phyloP scores from a whole-genome alignment of 2,797 vertebrate species.

The Malacoraja senta region DNA sequence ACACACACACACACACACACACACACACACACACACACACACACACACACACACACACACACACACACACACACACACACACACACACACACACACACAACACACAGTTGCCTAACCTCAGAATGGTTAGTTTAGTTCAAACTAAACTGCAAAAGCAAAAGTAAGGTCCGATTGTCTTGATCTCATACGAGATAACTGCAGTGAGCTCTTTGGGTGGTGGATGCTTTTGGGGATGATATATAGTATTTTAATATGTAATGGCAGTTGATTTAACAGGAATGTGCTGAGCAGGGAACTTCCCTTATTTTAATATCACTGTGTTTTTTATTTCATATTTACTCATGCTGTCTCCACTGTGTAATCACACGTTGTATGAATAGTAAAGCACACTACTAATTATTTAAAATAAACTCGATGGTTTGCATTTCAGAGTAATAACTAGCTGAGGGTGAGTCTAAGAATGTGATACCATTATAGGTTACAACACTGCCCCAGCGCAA shows the following conservation, averaged over 20 bases:
- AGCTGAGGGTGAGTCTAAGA: not conserved
- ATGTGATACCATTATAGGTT: not conserved
- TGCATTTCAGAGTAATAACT: not conserved
- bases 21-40: no score
- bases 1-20: no score
- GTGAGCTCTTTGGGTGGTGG: not conserved
- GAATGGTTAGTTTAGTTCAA: no score
- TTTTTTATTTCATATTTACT: not conserved
- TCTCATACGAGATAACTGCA: not conserved
- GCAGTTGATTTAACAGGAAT: not conserved
- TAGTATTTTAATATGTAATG: not conserved
- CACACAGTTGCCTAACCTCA: no score
- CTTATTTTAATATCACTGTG: not conserved
- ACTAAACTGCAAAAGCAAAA: no score
- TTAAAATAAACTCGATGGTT: not conserved
- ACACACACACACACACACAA: no score
- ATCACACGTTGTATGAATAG: not conserved
- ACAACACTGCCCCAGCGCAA: not conserved
- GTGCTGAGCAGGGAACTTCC: not conserved
- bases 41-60: no score
- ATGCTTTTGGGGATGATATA: not conserved
- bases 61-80: no score
- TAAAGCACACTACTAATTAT: not conserved
- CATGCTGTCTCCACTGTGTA: not conserved
- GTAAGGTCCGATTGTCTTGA: not conserved